Evolutionary conservation across 2,797 vertebrate genomes (phyloP).

Genomic region (Phaenicophaeus curvirostris): DNA sequence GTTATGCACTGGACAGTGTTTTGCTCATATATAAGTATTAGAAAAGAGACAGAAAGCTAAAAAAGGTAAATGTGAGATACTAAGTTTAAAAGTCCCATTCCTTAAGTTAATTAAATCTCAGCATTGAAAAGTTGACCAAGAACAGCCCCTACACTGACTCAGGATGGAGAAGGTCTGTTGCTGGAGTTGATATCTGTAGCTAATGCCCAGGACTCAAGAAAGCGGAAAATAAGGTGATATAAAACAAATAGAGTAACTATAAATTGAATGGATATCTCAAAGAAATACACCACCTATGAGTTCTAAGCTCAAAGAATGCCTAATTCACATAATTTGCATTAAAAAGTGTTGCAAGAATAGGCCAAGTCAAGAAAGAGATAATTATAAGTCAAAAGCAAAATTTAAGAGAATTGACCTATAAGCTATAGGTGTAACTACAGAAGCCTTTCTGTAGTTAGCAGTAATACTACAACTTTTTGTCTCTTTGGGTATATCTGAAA

Average conservation of each 20-base stretch:
- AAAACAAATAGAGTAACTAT: neutral
- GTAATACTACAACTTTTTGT: neutral
- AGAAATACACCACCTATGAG: neutral
- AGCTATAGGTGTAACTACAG: neutral
- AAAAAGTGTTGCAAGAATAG: neutral
- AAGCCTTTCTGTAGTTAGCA: neutral
- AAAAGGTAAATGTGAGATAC: neutral
- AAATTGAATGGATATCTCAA: neutral
- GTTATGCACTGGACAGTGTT: rapidly evolving
- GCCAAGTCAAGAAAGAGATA: neutral
- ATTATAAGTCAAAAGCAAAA: neutral
- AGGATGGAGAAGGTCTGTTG: neutral
- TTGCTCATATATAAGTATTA: neutral
- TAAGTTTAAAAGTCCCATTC: neutral
- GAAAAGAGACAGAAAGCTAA: neutral
- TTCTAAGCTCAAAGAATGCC: neutral
- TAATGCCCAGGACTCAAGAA: neutral
- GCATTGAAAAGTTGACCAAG: neutral
- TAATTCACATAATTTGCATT: neutral
- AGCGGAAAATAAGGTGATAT: neutral
- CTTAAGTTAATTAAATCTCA: neutral
- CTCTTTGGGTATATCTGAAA: neutral
- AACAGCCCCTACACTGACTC: neutral
- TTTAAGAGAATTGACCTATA: neutral
- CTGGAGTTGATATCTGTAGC: neutral